A percentile compares a stretch with the other conserved stretches of the same genome.
Evolutionary conservation across 2,113 vertebrate species (phyloP).

Genomic region (Caranx melampygus): DNA sequence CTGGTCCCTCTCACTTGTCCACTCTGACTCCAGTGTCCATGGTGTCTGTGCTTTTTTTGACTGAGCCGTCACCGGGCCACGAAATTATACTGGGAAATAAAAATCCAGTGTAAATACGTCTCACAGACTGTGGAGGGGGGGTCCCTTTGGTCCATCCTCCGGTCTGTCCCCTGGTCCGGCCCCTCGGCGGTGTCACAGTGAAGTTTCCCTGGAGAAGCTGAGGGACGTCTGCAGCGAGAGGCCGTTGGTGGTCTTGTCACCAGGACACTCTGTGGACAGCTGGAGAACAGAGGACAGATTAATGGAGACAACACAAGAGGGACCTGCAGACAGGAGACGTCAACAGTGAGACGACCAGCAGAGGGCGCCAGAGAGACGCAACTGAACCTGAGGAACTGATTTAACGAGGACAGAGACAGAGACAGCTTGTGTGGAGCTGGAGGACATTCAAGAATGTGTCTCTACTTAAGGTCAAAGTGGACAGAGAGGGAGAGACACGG

Average conservation of each 20-base stretch:
- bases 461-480: slow-evolving; percentile 7
- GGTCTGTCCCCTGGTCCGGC: not conserved
- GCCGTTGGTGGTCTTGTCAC: slow-evolving; percentile 48
- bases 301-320: not conserved
- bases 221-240: slow-evolving; percentile 47
- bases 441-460: slow-evolving; percentile 39
- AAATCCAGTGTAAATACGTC: not conserved
- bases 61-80: not conserved
- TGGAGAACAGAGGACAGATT: slow-evolving; percentile 18
- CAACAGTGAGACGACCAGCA: not conserved
- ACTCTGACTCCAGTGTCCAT: slow-evolving; percentile 10
- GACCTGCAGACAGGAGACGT: not conserved
- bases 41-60: slow-evolving; percentile 32
- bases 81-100: slow-evolving; percentile 12
- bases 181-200: slow-evolving; percentile 61
- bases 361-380: too few relatives aligned
- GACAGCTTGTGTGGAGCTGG: not conserved
- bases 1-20: not conserved
- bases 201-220: slow-evolving; percentile 77
- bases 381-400: too few relatives aligned
- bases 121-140: not conserved
- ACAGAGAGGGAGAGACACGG: slow-evolving; percentile 16
- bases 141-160: not conserved
- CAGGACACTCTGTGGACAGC: slow-evolving; percentile 61
- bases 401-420: not conserved